Conservation (phyloP, 2,888 invertebrate genomes). For the Dasypolia templi region DNA sequence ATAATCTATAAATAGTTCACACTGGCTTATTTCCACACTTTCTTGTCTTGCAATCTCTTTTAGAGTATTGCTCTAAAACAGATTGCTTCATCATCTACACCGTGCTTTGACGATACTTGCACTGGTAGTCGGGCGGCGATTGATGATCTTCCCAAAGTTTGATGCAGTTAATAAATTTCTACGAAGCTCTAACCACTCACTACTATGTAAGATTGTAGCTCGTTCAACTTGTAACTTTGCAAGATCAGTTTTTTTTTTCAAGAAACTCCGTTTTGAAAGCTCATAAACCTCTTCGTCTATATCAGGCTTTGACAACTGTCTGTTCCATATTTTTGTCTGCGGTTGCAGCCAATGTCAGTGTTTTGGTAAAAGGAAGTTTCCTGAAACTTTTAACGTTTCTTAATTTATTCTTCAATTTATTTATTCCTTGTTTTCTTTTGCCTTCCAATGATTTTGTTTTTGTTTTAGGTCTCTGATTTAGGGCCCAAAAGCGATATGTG, state of each 20-base stretch:
- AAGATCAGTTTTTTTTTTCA: constrained; percentile 6
- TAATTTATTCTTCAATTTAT: too few species aligned
- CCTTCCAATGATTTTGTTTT: neutral
- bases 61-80: too few species aligned
- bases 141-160: neutral
- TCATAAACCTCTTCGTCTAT: too few species aligned
- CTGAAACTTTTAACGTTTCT: too few species aligned
- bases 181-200: constrained; percentile 15
- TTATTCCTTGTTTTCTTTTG: too few species aligned
- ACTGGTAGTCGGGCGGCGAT: neutral
- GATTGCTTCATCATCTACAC: neutral
- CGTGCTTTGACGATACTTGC: neutral
- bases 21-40: neutral
- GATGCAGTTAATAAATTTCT: neutral
- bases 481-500: constrained; percentile 11
- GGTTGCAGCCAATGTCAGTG: too few species aligned
- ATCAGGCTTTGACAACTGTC: too few species aligned
- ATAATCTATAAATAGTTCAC: neutral
- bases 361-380: too few species aligned
- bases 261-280: neutral
- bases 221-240: neutral
- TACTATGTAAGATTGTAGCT: constrained; percentile 4
- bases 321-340: too few species aligned
- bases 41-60: neutral
- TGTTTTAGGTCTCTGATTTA: constrained; percentile 3